Conservation (phyloP, 2,797 vertebrate genomes). For the Enteromius viviparus region DNA sequence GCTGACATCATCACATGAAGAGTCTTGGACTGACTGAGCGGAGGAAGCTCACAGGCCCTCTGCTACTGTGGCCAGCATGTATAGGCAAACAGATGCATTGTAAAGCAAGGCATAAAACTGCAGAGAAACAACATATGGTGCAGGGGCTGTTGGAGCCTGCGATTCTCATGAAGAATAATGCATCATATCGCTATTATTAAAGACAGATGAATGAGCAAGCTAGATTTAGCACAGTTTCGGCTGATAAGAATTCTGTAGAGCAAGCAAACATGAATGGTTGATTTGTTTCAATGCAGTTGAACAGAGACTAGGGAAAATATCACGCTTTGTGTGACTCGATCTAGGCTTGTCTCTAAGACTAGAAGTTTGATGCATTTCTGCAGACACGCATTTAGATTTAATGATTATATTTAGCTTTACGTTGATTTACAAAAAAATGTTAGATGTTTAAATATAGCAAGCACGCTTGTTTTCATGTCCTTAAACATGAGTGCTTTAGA, state of each 20-base stretch:
- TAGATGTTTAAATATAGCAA: not conserved
- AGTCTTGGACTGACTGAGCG: conserved; percentile 34
- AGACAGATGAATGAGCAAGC: conserved; percentile 16
- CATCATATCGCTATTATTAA: conserved; percentile 11
- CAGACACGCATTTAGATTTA: not conserved
- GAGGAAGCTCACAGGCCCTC: conserved; percentile 26
- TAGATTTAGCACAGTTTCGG: not conserved
- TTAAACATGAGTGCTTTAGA: not conserved
- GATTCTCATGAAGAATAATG: not conserved
- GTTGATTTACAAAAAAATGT: not conserved
- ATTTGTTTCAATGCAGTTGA: conserved; percentile 20
- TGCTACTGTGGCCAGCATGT: conserved; percentile 41
- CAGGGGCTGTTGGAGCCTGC: conserved; percentile 14
- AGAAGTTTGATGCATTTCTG: not conserved
- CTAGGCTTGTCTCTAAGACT: not conserved
- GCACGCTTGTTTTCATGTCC: not conserved
- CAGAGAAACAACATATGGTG: conserved; percentile 39
- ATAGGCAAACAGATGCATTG: conserved; percentile 42
- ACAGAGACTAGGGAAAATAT: not conserved
- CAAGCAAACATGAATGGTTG: not conserved
- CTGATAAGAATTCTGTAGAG: conserved; percentile 6
- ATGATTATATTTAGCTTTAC: not conserved
- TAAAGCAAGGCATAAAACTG: conserved; percentile 39
- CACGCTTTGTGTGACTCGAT: not conserved
- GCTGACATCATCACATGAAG: conserved; percentile 55